Conservation (phyloP, 2,888 invertebrate species). For the Cyclophora punctaria region DNA sequence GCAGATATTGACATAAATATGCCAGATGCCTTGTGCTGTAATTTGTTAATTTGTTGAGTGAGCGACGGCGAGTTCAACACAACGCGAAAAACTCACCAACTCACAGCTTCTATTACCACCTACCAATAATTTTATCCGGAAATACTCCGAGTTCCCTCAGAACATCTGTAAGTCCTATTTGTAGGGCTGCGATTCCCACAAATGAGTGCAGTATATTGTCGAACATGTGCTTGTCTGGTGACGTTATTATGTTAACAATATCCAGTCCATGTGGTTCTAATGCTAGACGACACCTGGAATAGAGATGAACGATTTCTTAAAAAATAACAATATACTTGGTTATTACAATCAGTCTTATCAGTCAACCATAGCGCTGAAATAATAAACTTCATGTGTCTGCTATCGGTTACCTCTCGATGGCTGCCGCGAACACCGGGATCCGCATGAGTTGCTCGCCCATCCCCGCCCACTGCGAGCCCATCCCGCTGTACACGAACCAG, state of each 20-base stretch:
- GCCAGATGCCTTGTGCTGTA: too few species aligned
- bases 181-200: constrained; percentile 80
- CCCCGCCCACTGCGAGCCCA: constrained; percentile 82
- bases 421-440: constrained; percentile 74
- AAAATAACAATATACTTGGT: too few species aligned
- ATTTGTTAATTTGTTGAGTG: too few species aligned
- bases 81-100: too few species aligned
- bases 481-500: constrained; percentile 83
- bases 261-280: constrained; percentile 16
- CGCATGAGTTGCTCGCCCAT: constrained; percentile 79
- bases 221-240: constrained; percentile 59
- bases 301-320: too few species aligned
- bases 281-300: constrained; percentile 14
- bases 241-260: constrained; percentile 18
- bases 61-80: too few species aligned
- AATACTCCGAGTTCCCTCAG: constrained; percentile 27
- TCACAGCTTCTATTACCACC: constrained; percentile 24
- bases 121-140: constrained; percentile 54
- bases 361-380: too few species aligned
- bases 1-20: too few species aligned
- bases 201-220: constrained; percentile 80
- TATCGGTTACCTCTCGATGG: constrained; percentile 55
- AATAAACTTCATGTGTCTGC: too few species aligned
- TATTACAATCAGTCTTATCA: too few species aligned
- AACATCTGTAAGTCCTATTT: constrained; percentile 57